phyloP scores from a whole-genome alignment of 2,797 vertebrate species.

The Pogoniulus pusillus region DNA sequence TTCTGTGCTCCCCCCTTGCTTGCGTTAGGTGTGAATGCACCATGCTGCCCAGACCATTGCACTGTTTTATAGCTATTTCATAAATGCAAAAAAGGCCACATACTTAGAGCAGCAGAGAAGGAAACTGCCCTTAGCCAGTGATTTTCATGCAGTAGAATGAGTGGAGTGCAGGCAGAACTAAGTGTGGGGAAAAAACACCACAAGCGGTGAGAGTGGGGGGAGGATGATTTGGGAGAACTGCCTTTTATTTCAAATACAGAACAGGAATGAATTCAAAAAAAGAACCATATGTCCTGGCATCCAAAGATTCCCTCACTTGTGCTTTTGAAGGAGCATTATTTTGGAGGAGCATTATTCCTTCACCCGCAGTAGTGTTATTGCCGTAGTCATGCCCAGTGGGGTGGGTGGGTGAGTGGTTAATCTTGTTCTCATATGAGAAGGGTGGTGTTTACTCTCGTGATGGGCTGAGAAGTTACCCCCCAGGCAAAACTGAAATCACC shows the following conservation, averaged over 20 bases:
- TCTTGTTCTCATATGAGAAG: not conserved
- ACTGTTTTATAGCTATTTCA: not conserved
- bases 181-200: not conserved
- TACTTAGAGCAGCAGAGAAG: not conserved
- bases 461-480: no score
- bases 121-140: not conserved
- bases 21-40: not conserved
- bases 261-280: not conserved
- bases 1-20: not conserved
- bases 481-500: no score
- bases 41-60: not conserved
- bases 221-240: not conserved
- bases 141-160: not conserved
- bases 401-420: not conserved
- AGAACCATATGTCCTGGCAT: not conserved
- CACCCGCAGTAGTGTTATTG: not conserved
- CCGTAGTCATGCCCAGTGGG: not conserved
- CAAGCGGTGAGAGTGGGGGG: not conserved
- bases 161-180: not conserved
- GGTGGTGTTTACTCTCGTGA: not conserved
- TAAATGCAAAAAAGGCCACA: not conserved
- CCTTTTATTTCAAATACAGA: not conserved
- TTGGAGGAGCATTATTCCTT: not conserved
- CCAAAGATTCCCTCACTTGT: not conserved
- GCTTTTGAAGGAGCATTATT: not conserved